Percentiles rank a stretch among this genome's conserved stretches.
Evolutionary conservation across 2,888 invertebrate genomes (phyloP).

Genomic region (Scaptomyza tumidula): DNA sequence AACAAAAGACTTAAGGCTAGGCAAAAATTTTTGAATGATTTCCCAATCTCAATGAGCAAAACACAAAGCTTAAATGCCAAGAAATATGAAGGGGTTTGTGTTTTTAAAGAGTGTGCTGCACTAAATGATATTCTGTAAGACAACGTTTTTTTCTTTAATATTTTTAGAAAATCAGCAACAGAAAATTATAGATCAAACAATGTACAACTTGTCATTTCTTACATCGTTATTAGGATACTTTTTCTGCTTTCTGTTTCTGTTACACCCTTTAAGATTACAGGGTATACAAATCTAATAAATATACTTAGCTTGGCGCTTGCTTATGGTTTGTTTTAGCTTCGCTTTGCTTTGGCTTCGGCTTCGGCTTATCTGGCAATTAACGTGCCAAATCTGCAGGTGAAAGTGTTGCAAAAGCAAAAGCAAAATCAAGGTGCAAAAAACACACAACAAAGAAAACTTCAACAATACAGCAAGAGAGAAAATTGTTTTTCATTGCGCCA

Average conservation of each 20-base stretch:
- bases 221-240: no score
- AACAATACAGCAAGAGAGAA: conserved; percentile 49
- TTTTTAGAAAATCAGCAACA: no score
- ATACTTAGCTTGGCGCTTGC: conserved; percentile 38
- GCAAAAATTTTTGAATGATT: conserved; percentile 59
- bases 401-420: conserved; percentile 72
- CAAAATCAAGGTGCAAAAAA: conserved; percentile 33
- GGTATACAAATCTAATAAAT: conserved; percentile 37
- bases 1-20: conserved; percentile 38
- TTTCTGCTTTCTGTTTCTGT: neutral
- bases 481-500: conserved; percentile 59
- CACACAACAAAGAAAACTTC: conserved; percentile 4
- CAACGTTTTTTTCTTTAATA: neutral
- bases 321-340: conserved; percentile 46
- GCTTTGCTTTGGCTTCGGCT: conserved; percentile 29
- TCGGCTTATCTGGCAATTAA: conserved; percentile 68
- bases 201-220: no score
- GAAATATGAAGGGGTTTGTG: neutral
- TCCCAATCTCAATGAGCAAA: conserved; percentile 48
- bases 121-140: neutral
- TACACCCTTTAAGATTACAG: neutral
- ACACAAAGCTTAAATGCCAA: conserved; percentile 18
- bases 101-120: neutral
- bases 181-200: no score
- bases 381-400: conserved; percentile 76